Evolutionary conservation across 2,888 invertebrate species (phyloP), one percentile per base, ranked within the genome.

Genomic region (Camponotus fellah): DNA sequence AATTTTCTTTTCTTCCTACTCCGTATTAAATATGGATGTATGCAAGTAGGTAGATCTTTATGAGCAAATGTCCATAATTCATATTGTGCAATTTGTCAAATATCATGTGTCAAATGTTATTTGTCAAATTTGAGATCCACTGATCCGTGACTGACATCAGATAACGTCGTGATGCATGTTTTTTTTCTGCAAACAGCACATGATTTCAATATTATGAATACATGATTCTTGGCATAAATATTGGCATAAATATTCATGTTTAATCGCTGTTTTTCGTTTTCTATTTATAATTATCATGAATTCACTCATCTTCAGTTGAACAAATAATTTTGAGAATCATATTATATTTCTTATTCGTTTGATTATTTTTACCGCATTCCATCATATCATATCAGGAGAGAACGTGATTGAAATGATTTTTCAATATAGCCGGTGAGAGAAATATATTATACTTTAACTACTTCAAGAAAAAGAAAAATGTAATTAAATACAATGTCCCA

Each of bases 341-440:
- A 26, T 71, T 26, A 26, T 60, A 37, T 26, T 5, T 17, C 4
- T 46, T n/a, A 6, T 2, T 69, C 0, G 9, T 12, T 76, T 46
- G 17, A 26, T 69, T 34, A 43, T 14, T 1, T 40, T 56, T 40
- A 43, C 40, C 12, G 12, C 12, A 14, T n/a, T 26, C 17, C 37
- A 14, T 3, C n/a, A 14, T 40, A 49, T 49, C 49, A 49, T 40
- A n/a, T 53, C 40, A 17, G 40, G n/a, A 53, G 53, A 53, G n/a
- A 49, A 6, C 2, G 26, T 49, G 26, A 37, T 46, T 9, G 21
- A 60, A 46, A 80, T 80, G 79, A 60, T 26, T n/a, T 26, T 3
- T 60, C 46, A 43, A 17, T 80, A 69, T 80, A 69, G 34, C 10
- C 10, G 79, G 60, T 79, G 74, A 80, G 79, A 71, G 34, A 79